Base-by-base conservation (phyloP, 2,113 vertebrate species). In the Carassius gibelio region DNA sequence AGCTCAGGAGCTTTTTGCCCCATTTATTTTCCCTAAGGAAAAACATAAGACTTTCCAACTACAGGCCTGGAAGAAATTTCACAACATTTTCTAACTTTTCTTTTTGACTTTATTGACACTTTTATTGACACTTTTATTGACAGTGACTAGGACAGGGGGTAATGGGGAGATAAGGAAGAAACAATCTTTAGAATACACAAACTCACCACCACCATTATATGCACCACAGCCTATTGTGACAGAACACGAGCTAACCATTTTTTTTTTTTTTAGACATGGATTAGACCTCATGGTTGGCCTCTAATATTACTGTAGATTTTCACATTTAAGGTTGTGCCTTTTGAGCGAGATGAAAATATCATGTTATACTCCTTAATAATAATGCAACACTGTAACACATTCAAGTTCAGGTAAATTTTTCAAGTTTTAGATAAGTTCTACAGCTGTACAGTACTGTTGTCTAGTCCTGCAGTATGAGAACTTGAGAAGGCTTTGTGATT, bases 401-500 rank as follows among this genome's bases (percentile, higher is more conserved):
- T 30, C 30, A 66, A 30, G 62, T 26, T 26, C 23, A 48, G 42
- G 8, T 45, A 0, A 48, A 48, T 48, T 48, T 48, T 11, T 48
- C 9, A 48, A 11, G 45, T 48, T 48, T 48, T 9, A 45, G 42
- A 2, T 2, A 26, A 14, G 64, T 75, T 75, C 42, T 45, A 75
- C 5, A 13, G 21, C 66, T 19, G 34, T 3, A n/a, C 3, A 61
- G 21, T n/a, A 61, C 57, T 36, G 11, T 17, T 80, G 55, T 45
- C 34, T 45, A 8, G 62, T 61, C n/a, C 21, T 45, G n/a, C 19
- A 64, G 6, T 19, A 45, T 64, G 14, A 42, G 21, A 80, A 50
- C 85, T 87, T 83, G 61, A 82, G 61, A 21, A 81, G 52, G 34
- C 79, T 83, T 84, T 90, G 85, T 86, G 75, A 88, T 85, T 84